These are phyloP conservation scores for Ceriagrion tenellum DNA, from an alignment of 2,888 invertebrate species.

Conservation along the genomic window DNA sequence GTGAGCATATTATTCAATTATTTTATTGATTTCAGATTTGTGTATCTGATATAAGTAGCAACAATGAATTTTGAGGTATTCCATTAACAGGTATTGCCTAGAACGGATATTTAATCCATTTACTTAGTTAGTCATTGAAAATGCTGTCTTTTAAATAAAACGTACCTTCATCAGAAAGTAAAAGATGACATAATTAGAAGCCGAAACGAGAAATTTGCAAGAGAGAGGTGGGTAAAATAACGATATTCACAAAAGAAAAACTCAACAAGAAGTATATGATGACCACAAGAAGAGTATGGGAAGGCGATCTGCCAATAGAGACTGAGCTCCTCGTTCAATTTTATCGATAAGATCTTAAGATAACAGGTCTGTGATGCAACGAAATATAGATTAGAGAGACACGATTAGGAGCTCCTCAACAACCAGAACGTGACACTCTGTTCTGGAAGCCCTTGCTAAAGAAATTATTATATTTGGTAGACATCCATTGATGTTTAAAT, in stretches of 20 bases:
- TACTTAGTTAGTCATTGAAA: too few relatives aligned
- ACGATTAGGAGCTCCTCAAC: background rate
- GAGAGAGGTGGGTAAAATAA: background rate
- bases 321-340: background rate
- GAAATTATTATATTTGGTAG: background rate
- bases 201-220: too few relatives aligned
- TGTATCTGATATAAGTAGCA: too few relatives aligned
- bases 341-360: background rate
- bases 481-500: background rate
- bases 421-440: background rate
- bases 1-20: too few relatives aligned
- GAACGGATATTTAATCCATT: too few relatives aligned
- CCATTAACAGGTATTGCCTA: too few relatives aligned
- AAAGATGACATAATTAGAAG: too few relatives aligned
- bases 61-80: too few relatives aligned
- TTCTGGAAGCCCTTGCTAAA: background rate
- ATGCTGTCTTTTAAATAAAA: too few relatives aligned
- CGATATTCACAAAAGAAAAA: too few relatives aligned
- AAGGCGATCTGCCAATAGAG: background rate
- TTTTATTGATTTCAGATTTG: too few relatives aligned
- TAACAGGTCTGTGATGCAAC: background rate
- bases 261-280: background rate
- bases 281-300: background rate
- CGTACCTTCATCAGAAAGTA: too few relatives aligned
- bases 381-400: background rate